Base-by-base conservation (phyloP, 2,888 invertebrate species). In the Monopis laevigella region DNA sequence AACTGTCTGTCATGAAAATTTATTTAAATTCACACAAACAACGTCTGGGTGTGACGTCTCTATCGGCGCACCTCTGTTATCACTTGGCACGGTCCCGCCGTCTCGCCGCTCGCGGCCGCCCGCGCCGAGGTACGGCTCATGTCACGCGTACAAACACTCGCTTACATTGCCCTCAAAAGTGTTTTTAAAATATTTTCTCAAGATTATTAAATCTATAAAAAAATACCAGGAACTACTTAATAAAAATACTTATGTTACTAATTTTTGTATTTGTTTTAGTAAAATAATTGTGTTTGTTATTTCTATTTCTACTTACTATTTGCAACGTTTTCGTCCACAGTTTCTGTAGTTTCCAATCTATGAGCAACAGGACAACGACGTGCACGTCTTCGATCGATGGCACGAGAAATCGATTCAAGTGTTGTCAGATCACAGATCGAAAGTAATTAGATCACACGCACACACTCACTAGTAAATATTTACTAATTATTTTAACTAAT, bases 11-110 rank as follows among this genome's bases (percentile, higher is more conserved):
- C 77, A 78, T 74, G 78, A 77, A 77, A 77, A 78, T 78, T 73
- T 80, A 78, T 80, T 80, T 75, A 78, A 78, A 78, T 78, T 77
- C 74, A 77, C 77, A 77, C 77, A 78, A 80, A 78, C 77, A 80
- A 71, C 77, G 80, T 80, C 80, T 80, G 80, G 78, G 77, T 69
- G 74, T 78, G 78, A 78, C 78, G 80, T 78, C 64, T 74, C 72
- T 77, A 78, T 78, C 78, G 77, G 74, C 72, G 72, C 77, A 73
- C 72, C 67, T 74, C 78, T 80, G 77, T 80, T 80, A 80, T 80
- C 78, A 78, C 77, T 80, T 78, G 78, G 78, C 78, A 78, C 73
- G 77, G 69, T 77, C 72, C 66, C 73, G 68, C 65, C 64, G 75
- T 73, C 75, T 72, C 72, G 72, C 70, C 47, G 43, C 45, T 62